Percentiles rank a stretch among this genome's conserved stretches.
Evolutionary conservation across 1,140 invertebrate species (phyloP).

Genomic region (Akabosia matsudoensis): DNA sequence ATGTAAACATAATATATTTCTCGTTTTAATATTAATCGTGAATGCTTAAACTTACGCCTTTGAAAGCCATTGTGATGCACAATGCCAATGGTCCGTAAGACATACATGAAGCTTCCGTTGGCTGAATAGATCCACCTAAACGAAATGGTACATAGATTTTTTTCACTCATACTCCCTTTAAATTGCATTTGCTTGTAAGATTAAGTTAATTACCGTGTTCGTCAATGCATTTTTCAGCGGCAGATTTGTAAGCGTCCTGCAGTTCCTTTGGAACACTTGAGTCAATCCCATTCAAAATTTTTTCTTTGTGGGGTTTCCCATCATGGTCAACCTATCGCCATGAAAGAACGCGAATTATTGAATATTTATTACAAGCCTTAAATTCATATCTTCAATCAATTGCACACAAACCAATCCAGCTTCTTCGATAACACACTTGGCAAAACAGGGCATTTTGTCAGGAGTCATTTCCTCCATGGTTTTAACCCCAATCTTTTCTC

Average conservation of each 20-base stretch:
- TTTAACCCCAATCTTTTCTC: slow-evolving; percentile 19
- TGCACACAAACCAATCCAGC: slow-evolving; percentile 23
- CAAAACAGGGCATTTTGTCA: slow-evolving; percentile 32
- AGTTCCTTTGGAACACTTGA: slow-evolving; percentile 18
- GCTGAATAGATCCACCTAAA: too few species aligned
- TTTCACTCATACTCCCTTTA: too few species aligned
- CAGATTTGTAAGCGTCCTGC: slow-evolving; percentile 23
- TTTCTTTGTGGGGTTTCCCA: slow-evolving; percentile 43
- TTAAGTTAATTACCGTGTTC: slow-evolving; percentile 20
- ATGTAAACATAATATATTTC: not conserved
- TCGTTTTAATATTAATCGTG: not conserved
- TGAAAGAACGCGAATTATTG: not conserved
- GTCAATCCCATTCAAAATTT: slow-evolving; percentile 34
- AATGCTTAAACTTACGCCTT: slow-evolving; percentile 16
- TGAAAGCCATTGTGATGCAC: slow-evolving; percentile 13
- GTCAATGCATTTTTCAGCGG: slow-evolving; percentile 36
- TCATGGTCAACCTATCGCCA: slow-evolving; percentile 29
- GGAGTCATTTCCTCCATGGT: slow-evolving; percentile 21
- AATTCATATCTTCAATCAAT: not conserved
- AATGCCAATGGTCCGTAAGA: slow-evolving; percentile 25
- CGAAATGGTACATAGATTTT: too few species aligned
- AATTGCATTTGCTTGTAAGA: not conserved
- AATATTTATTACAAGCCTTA: not conserved
- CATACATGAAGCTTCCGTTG: not conserved
- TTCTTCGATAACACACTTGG: slow-evolving; percentile 25